These are phyloP conservation scores for Eupithecia subumbrata DNA, from an alignment of 2,888 invertebrate genomes.

Conservation along the genomic window DNA sequence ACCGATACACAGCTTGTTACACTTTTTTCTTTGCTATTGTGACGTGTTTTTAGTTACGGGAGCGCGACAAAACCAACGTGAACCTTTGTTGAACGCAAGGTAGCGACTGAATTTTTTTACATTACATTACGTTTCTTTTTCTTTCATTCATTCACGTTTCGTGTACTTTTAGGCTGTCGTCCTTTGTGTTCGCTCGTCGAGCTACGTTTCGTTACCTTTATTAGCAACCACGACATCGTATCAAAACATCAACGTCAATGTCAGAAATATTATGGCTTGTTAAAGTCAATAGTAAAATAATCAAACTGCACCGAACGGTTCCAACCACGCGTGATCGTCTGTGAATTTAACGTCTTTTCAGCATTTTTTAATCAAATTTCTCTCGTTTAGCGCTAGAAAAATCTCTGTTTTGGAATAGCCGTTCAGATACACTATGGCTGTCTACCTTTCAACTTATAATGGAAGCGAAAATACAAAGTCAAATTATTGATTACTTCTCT, in stretches of 20 bases:
- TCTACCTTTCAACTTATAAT: conserved; percentile 57
- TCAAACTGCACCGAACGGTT: no score
- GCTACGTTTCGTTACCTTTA: not conserved
- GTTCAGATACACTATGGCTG: conserved; percentile 25
- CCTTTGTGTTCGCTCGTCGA: not conserved
- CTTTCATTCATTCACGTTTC: not conserved
- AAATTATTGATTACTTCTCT: conserved; percentile 80
- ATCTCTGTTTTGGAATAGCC: not conserved
- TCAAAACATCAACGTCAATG: not conserved
- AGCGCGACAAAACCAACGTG: conserved; percentile 49
- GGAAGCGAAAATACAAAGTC: conserved; percentile 80
- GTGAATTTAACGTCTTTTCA: not conserved
- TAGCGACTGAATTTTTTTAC: conserved; percentile 56
- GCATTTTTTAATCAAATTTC: not conserved
- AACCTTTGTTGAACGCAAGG: conserved; percentile 45
- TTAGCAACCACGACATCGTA: not conserved
- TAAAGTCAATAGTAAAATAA: no score
- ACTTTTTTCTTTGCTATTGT: conserved; percentile 49
- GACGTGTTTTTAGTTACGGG: conserved; percentile 59
- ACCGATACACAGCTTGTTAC: conserved; percentile 34
- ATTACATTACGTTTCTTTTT: not conserved
- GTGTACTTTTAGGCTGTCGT: not conserved
- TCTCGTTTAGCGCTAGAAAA: not conserved
- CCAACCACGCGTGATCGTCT: not conserved
- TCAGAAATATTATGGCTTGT: not conserved